Conservation (phyloP, 2,888 invertebrate species). For the Phyllotreta cruciferae region DNA sequence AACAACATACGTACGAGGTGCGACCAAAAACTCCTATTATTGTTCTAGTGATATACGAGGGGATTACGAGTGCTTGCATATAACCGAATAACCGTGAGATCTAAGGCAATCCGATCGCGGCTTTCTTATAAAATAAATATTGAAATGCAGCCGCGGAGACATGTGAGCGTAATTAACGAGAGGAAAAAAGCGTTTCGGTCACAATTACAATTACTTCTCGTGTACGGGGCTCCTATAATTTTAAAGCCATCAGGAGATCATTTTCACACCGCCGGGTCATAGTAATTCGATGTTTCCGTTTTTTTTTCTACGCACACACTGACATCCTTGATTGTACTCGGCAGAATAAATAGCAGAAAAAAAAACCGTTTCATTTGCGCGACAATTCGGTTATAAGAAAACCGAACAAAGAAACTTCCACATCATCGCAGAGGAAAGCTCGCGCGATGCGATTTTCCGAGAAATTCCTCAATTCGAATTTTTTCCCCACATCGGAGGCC, state of each 20-base stretch:
- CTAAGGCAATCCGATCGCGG: constrained; percentile 1
- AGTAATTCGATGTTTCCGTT: constrained; percentile 60
- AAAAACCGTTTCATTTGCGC: constrained; percentile 18
- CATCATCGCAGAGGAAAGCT: too few relatives aligned
- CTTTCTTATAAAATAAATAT: constrained; percentile 23
- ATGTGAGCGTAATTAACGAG: constrained; percentile 19
- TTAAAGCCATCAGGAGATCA: constrained; percentile 60
- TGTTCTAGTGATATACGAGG: too few relatives aligned
- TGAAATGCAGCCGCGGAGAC: constrained; percentile 19
- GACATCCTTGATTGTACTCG: constrained; percentile 19
- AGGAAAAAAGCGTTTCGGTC: constrained; percentile 35
- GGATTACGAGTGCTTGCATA: background rate
- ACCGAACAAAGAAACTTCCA: too few relatives aligned
- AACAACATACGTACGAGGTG: constrained; percentile 10
- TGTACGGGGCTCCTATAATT: constrained; percentile 49
- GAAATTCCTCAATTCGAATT: too few relatives aligned
- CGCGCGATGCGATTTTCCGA: too few relatives aligned
- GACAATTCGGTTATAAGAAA: constrained; percentile 4
- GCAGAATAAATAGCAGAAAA: constrained; percentile 8
- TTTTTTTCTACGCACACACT: constrained; percentile 48
- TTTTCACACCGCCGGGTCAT: constrained; percentile 59
- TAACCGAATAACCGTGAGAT: constrained; percentile 13
- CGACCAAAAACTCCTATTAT: constrained; percentile 1
- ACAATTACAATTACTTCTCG: constrained; percentile 36
- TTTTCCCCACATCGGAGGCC: too few relatives aligned